Evolutionary conservation across 2,888 invertebrate genomes (phyloP).

Genomic region (Cremastinae sp.): DNA sequence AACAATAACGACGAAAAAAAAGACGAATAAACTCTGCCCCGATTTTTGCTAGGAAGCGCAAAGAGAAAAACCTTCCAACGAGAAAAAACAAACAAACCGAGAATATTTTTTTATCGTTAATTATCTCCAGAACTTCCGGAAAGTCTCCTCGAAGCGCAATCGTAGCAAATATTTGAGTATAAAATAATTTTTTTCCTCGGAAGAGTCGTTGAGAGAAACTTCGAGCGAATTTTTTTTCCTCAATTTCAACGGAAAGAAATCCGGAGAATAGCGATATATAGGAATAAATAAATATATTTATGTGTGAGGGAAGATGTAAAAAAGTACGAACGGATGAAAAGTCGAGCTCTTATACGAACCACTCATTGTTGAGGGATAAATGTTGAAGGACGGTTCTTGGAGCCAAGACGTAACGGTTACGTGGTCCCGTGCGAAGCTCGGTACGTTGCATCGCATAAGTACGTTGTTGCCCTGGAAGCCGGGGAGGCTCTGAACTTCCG

Average conservation of each 20-base stretch:
- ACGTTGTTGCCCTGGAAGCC: conserved; percentile 83
- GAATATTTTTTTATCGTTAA: too few relatives aligned
- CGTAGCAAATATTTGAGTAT: too few relatives aligned
- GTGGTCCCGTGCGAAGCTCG: conserved; percentile 82
- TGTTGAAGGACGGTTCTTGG: conserved; percentile 82
- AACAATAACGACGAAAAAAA: neutral
- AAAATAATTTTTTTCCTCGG: too few relatives aligned
- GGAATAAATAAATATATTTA: neutral
- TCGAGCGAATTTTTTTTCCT: too few relatives aligned
- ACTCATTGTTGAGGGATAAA: conserved; percentile 82
- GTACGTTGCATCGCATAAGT: conserved; percentile 82
- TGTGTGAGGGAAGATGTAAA: neutral
- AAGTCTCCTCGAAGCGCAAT: too few relatives aligned
- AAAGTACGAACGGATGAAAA: neutral
- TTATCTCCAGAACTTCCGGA: too few relatives aligned
- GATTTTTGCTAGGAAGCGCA: neutral
- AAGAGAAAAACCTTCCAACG: too few relatives aligned
- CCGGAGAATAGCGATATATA: too few relatives aligned
- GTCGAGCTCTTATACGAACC: conserved; percentile 77
- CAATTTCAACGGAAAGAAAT: too few relatives aligned
- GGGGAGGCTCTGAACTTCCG: conserved; percentile 83
- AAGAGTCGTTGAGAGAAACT: too few relatives aligned
- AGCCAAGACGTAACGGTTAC: conserved; percentile 83
- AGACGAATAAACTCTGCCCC: neutral
- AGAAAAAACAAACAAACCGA: too few relatives aligned